phyloP scores from a whole-genome alignment of 1,140 invertebrate genomes.

The Arion vulgaris region DNA sequence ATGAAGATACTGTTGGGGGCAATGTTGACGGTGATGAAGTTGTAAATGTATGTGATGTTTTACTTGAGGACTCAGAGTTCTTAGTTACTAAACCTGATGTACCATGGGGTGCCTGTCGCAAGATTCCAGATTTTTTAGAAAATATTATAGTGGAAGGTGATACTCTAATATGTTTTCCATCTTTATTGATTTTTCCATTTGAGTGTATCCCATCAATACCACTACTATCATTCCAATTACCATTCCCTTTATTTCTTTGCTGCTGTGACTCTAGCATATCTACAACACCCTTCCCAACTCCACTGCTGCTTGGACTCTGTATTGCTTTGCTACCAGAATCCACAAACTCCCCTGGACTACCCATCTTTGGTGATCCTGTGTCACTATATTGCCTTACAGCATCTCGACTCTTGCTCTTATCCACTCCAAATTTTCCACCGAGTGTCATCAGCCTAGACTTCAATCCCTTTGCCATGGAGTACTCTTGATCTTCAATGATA shows the following conservation, averaged over 20 bases:
- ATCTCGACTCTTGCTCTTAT: background rate
- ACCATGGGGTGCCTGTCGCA: background rate
- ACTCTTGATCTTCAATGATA: background rate
- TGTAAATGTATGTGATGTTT: background rate
- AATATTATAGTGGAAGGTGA: background rate
- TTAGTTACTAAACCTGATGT: background rate
- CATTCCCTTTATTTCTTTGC: background rate
- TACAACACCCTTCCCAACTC: background rate
- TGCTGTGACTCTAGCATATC: background rate
- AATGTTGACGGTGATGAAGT: background rate
- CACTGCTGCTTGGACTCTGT: slow-evolving; percentile 1
- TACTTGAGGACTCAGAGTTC: background rate
- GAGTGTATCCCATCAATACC: background rate
- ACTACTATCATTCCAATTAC: background rate
- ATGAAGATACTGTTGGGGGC: background rate
- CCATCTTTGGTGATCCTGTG: background rate
- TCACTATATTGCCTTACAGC: background rate
- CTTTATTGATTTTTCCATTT: background rate
- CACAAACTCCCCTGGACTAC: background rate
- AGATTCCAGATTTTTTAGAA: background rate
- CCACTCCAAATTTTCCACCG: background rate
- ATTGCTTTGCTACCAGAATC: background rate
- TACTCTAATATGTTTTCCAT: background rate
- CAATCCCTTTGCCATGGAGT: background rate
- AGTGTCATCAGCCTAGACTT: background rate